These are phyloP conservation scores for Ichneumoninae sp. DNA, from an alignment of 2,888 invertebrate genomes.

Conservation along the genomic window DNA sequence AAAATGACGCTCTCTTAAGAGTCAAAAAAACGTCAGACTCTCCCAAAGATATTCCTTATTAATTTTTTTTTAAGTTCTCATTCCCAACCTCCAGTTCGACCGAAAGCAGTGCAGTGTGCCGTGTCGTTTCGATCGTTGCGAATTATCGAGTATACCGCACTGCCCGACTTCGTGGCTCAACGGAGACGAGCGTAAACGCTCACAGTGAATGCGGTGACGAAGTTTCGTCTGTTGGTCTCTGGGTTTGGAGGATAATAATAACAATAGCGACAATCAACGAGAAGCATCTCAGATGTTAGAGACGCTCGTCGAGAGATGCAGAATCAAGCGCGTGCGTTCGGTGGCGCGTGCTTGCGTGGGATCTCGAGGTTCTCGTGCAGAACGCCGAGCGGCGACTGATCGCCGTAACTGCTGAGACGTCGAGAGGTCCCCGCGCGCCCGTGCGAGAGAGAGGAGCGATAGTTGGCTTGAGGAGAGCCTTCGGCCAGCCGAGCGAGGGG, in stretches of 20 bases:
- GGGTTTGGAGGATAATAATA: background rate
- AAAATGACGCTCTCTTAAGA: constrained; percentile 42
- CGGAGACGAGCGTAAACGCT: background rate
- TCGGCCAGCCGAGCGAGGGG: constrained; percentile 55
- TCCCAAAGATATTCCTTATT: background rate
- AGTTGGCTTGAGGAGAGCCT: constrained; percentile 20
- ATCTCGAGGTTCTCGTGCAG: constrained; percentile 69
- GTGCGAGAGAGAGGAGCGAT: constrained; percentile 21
- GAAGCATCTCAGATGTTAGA: constrained; percentile 24
- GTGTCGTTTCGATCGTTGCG: background rate
- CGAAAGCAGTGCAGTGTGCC: background rate
- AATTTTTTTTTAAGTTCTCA: background rate
- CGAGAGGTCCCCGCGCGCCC: constrained; percentile 51
- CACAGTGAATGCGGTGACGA: background rate
- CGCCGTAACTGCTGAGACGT: constrained; percentile 62
- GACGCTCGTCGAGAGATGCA: constrained; percentile 57
- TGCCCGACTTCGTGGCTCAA: background rate
- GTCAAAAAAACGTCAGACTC: background rate
- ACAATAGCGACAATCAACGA: constrained; percentile 8
- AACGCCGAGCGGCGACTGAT: constrained; percentile 78
- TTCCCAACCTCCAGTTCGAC: background rate
- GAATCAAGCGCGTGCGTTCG: constrained; percentile 63
- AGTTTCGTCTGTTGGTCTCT: background rate
- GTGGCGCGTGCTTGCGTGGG: constrained; percentile 63
- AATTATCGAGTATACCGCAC: background rate